Percentiles rank a stretch among this genome's conserved stretches.
Conservation (phyloP, 2,888 invertebrate species). For the Stenchaetothrips biformis region DNA sequence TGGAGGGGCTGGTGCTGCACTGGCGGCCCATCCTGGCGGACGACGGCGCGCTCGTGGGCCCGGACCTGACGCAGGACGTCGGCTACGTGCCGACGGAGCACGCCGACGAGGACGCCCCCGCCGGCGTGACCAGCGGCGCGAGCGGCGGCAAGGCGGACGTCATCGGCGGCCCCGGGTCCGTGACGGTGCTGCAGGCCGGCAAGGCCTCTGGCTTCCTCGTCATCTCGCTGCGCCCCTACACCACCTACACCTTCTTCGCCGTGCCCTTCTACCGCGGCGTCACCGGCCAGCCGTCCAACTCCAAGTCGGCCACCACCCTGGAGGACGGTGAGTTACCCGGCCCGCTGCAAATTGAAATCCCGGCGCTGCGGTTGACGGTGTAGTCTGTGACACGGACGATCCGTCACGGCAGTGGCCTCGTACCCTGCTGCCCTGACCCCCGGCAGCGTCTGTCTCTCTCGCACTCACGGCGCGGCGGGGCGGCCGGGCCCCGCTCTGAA, state of each 20-base stretch:
- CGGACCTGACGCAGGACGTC: slow-evolving; percentile 1
- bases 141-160: neutral
- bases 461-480: too few relatives aligned
- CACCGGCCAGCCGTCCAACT: slow-evolving; percentile 85
- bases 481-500: neutral
- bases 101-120: neutral
- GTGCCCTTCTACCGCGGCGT: slow-evolving; percentile 85
- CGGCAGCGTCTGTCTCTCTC: neutral
- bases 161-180: slow-evolving; percentile 40
- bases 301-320: slow-evolving; percentile 70
- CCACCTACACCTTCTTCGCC: slow-evolving; percentile 87
- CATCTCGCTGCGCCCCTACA: slow-evolving; percentile 74
- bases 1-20: slow-evolving; percentile 80
- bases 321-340: slow-evolving; percentile 78
- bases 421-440: neutral
- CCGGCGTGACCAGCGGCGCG: neutral
- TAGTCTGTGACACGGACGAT: neutral
- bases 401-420: neutral
- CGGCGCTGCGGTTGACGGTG: too few relatives aligned
- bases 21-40: slow-evolving; percentile 49
- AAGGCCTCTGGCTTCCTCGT: slow-evolving; percentile 73
- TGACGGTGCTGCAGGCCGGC: slow-evolving; percentile 74
- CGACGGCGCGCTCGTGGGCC: neutral
- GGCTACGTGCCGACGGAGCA: slow-evolving; percentile 5
- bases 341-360: neutral